These are phyloP conservation scores for Stenopsyche tienmushanensis DNA, from an alignment of 1,140 invertebrate species.

Conservation along the genomic window DNA sequence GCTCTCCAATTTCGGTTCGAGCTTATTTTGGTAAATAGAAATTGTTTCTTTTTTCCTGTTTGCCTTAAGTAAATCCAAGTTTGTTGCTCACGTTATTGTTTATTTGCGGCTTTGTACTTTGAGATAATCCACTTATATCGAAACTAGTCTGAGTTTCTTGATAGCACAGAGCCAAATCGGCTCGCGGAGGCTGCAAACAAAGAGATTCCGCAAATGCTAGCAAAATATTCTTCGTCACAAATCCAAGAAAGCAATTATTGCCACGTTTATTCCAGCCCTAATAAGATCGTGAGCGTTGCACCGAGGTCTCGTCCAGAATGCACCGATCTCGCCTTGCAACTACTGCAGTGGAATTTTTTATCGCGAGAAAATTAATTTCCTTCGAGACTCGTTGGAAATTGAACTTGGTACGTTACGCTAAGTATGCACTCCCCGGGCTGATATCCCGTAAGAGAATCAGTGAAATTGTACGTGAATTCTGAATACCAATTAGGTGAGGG, in stretches of 20 bases:
- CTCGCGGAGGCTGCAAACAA: background rate
- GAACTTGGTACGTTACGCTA: constrained; percentile 35
- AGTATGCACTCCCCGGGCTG: constrained; percentile 29
- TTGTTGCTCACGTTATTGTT: too few relatives aligned
- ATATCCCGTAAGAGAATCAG: constrained; percentile 32
- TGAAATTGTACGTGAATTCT: constrained; percentile 42
- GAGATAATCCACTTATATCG: background rate
- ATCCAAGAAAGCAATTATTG: constrained; percentile 38
- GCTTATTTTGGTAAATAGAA: too few relatives aligned
- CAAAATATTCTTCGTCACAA: constrained; percentile 26
- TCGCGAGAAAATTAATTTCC: constrained; percentile 39
- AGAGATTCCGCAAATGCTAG: background rate
- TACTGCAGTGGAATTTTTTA: constrained; percentile 31
- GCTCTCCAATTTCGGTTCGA: too few relatives aligned
- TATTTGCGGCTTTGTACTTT: background rate
- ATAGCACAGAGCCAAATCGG: background rate
- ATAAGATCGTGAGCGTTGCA: constrained; percentile 4
- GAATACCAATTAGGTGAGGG: constrained; percentile 41
- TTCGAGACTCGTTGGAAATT: constrained; percentile 41
- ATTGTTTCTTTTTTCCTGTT: too few relatives aligned
- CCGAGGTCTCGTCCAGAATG: background rate
- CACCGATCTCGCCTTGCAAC: too few relatives aligned
- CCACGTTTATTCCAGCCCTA: constrained; percentile 26
- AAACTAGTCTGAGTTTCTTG: constrained; percentile 1
- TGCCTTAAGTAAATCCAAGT: too few relatives aligned